phyloP scores from a whole-genome alignment of 1,140 invertebrate species.

The Apocrypta bakeri region DNA sequence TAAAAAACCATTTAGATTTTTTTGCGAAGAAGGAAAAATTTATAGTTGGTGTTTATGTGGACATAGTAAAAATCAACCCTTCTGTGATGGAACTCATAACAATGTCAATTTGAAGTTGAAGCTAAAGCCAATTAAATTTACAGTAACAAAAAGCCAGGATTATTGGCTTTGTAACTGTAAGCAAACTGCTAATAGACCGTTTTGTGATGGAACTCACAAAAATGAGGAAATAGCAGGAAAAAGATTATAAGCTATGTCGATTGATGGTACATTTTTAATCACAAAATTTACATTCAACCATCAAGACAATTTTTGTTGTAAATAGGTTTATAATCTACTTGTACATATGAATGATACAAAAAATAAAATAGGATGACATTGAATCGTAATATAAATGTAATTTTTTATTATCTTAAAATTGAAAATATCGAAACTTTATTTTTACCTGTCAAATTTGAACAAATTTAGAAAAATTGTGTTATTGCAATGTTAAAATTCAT shows the following conservation, averaged over 20 bases:
- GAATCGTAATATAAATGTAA: slow-evolving; percentile 47
- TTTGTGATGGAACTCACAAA: slow-evolving; percentile 98
- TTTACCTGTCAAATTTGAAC: slow-evolving; percentile 15
- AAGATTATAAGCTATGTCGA: background rate
- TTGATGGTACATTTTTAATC: slow-evolving; percentile 50
- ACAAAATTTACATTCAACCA: slow-evolving; percentile 52
- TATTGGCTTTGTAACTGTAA: slow-evolving; percentile 99
- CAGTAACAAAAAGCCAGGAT: slow-evolving; percentile 91
- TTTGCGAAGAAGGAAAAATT: slow-evolving; percentile 84
- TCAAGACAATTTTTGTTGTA: slow-evolving; percentile 45
- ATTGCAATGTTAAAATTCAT: background rate
- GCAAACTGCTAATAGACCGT: slow-evolving; percentile 94
- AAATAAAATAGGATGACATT: slow-evolving; percentile 41
- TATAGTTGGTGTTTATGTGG: slow-evolving; percentile 97
- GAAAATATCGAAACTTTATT: slow-evolving; percentile 26
- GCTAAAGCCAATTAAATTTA: slow-evolving; percentile 86
- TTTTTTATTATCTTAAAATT: slow-evolving; percentile 33
- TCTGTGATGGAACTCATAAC: slow-evolving; percentile 96
- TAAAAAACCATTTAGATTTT: slow-evolving; percentile 91
- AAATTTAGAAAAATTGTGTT: slow-evolving; percentile 37
- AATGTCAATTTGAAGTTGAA: slow-evolving; percentile 83
- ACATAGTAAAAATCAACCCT: slow-evolving; percentile 90
- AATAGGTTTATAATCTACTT: slow-evolving; percentile 39
- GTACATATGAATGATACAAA: slow-evolving; percentile 40
- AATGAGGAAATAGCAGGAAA: slow-evolving; percentile 68